These are phyloP conservation scores for Hydroisotoma schaefferi DNA, from an alignment of 2,888 invertebrate genomes.

Conservation along the genomic window DNA sequence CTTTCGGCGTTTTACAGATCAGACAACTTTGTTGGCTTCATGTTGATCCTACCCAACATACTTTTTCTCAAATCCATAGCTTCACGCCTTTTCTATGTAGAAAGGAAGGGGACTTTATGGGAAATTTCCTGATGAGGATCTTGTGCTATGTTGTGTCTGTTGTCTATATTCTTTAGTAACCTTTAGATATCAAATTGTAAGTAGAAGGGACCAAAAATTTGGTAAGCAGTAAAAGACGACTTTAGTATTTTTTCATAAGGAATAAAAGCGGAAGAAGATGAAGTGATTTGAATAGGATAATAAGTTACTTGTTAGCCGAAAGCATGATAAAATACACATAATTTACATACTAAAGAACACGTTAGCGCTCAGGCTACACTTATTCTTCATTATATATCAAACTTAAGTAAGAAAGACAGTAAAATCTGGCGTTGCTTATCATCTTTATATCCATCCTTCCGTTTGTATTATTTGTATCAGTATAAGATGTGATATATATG, in stretches of 20 bases:
- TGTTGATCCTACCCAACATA: not conserved
- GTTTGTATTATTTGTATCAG: too few species aligned
- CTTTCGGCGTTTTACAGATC: constrained; percentile 13
- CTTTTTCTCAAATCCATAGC: constrained; percentile 15
- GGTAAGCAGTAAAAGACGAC: too few species aligned
- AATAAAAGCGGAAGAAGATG: not conserved
- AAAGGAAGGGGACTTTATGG: too few species aligned
- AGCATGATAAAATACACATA: constrained; percentile 7
- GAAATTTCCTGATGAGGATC: constrained; percentile 23
- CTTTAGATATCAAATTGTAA: too few species aligned
- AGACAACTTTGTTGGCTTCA: constrained; percentile 11
- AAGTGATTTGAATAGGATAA: constrained; percentile 31
- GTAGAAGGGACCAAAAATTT: too few species aligned
- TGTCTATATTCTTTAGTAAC: too few species aligned
- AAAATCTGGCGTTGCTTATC: too few species aligned
- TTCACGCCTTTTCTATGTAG: constrained; percentile 36
- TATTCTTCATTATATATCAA: constrained; percentile 16
- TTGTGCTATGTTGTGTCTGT: too few species aligned
- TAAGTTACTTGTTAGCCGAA: constrained; percentile 17
- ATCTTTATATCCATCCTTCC: too few species aligned
- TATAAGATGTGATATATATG: too few species aligned
- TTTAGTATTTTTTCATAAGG: constrained; percentile 9
- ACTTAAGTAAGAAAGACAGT: too few species aligned
- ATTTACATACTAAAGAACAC: constrained; percentile 7
- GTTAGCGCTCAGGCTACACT: constrained; percentile 9